Evolutionary conservation across 2,113 vertebrate species (phyloP).

Genomic region (Pipa parva): DNA sequence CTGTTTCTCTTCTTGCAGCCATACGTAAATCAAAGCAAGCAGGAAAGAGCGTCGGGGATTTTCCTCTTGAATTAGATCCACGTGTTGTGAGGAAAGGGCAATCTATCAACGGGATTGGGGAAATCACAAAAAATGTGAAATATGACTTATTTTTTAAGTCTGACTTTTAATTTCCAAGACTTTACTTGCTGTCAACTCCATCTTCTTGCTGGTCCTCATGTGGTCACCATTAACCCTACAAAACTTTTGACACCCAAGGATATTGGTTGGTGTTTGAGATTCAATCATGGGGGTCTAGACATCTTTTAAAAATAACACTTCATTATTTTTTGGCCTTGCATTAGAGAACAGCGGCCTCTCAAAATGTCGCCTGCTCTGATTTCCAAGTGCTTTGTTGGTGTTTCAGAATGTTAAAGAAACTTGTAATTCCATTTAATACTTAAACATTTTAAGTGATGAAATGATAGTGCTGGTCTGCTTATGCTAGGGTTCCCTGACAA

Average conservation of each 20-base stretch:
- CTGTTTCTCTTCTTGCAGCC: conserved; percentile 26
- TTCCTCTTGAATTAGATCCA: conserved; percentile 37
- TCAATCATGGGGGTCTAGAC: conserved; percentile 32
- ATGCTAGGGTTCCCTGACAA: too few relatives aligned
- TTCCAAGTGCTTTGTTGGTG: neutral
- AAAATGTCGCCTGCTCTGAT: neutral
- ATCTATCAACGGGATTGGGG: conserved; percentile 39
- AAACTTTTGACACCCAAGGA: conserved; percentile 25
- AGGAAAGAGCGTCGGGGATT: conserved; percentile 38
- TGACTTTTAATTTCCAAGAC: conserved; percentile 41
- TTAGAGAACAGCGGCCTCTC: neutral
- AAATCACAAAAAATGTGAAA: conserved; percentile 36
- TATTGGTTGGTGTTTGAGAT: conserved; percentile 12
- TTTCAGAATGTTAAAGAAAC: neutral
- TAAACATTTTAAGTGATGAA: neutral
- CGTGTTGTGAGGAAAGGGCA: conserved; percentile 42
- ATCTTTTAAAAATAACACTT: conserved; percentile 5
- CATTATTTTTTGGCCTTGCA: neutral
- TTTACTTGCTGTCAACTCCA: conserved; percentile 37
- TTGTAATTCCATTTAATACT: neutral
- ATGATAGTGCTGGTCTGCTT: neutral
- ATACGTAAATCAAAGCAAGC: conserved; percentile 33
- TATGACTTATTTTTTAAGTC: conserved; percentile 39
- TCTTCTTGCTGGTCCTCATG: conserved; percentile 29
- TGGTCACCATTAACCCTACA: conserved; percentile 29